These are phyloP conservation scores for Acyrthosiphon pisum DNA, from an alignment of 1,140 invertebrate species.

Conservation along the genomic window DNA sequence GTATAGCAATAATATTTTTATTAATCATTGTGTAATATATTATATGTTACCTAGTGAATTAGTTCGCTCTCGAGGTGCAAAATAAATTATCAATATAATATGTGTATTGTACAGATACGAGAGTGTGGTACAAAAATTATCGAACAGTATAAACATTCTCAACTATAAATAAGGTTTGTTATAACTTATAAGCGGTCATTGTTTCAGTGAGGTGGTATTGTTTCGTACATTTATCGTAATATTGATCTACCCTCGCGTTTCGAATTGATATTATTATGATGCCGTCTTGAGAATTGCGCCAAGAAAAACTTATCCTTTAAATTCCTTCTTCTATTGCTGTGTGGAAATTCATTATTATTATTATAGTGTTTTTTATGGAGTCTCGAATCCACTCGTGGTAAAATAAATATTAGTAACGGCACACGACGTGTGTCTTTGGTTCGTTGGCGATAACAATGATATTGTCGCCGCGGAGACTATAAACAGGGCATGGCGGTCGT, in stretches of 20 bases:
- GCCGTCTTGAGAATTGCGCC: too few relatives aligned
- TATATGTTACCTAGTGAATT: background rate
- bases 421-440: background rate
- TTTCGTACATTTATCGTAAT: background rate
- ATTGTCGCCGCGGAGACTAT: background rate
- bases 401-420: background rate
- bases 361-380: background rate
- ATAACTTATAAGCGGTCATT: background rate
- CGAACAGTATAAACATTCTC: background rate
- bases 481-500: background rate
- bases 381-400: background rate
- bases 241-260: background rate
- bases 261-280: background rate
- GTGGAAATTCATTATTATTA: background rate
- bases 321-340: background rate
- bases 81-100: background rate
- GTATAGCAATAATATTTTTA: background rate
- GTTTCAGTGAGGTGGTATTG: background rate
- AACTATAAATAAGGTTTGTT: background rate
- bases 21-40: background rate
- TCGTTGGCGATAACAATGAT: background rate
- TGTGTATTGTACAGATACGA: background rate
- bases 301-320: background rate
- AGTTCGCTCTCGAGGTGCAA: too few relatives aligned
- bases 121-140: background rate